Evolutionary conservation across 2,113 vertebrate genomes (phyloP).

Genomic region (Oreocharis arfaki): DNA sequence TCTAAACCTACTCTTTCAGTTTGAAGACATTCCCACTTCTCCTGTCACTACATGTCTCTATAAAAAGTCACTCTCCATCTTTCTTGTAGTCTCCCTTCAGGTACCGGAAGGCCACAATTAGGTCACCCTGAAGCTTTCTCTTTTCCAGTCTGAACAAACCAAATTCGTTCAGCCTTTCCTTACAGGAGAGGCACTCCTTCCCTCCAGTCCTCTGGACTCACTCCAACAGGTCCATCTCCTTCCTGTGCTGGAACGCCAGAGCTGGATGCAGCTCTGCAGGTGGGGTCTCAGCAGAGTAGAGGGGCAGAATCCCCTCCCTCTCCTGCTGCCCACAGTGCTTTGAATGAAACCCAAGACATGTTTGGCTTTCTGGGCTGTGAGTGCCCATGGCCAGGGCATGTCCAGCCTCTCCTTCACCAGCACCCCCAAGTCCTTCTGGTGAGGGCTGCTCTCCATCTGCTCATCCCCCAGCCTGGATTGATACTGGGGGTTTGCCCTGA

Average conservation of each 20-base stretch:
- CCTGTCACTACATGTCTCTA: neutral
- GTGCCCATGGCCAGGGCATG: neutral
- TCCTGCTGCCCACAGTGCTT: fast-evolving
- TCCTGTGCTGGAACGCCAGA: neutral
- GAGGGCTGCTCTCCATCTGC: neutral
- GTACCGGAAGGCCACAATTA: neutral
- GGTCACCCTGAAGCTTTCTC: neutral
- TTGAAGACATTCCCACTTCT: neutral
- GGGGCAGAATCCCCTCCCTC: neutral
- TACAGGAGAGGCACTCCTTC: neutral
- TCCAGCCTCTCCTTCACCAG: neutral
- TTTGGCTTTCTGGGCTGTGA: neutral
- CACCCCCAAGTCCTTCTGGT: neutral
- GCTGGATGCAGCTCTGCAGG: neutral
- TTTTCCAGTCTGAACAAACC: neutral
- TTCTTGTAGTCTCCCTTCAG: neutral
- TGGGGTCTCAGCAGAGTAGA: neutral
- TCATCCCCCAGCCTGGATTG: neutral
- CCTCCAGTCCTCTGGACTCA: neutral
- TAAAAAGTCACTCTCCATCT: too few relatives aligned
- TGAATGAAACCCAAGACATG: neutral
- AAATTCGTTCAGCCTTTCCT: neutral
- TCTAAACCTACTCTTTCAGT: neutral
- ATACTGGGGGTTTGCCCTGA: fast-evolving
- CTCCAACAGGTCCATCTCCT: neutral